Percentiles rank a stretch among this genome's conserved stretches.
phyloP scores from a whole-genome alignment of 2,797 vertebrate genomes.

The Chaetodon trifasciatus region DNA sequence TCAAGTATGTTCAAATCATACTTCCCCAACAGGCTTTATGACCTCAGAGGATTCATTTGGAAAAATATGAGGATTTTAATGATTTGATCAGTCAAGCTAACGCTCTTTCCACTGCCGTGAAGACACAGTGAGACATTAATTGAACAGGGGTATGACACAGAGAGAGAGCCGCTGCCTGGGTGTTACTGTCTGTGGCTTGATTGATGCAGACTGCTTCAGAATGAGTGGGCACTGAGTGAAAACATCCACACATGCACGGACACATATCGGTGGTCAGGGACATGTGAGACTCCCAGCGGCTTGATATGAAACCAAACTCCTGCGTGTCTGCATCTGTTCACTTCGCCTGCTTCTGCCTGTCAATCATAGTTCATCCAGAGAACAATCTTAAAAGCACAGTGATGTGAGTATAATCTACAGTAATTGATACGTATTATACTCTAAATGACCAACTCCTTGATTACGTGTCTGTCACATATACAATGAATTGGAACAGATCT shows the following conservation, averaged over 20 bases:
- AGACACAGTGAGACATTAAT: slow-evolving; percentile 11
- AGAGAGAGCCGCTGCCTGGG: background rate
- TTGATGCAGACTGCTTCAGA: background rate
- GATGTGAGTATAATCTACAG: background rate
- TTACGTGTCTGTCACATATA: background rate
- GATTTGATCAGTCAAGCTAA: slow-evolving; percentile 2
- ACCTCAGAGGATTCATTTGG: background rate
- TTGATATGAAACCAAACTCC: background rate
- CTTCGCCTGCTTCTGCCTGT: background rate
- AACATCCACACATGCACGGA: background rate
- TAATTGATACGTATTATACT: background rate
- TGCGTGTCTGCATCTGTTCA: background rate
- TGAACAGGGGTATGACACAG: slow-evolving; percentile 31
- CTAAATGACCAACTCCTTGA: background rate
- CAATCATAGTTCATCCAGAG: background rate
- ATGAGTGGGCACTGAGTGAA: slow-evolving; percentile 8
- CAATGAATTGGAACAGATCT: background rate
- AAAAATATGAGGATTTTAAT: background rate
- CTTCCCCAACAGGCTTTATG: background rate
- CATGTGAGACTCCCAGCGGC: background rate
- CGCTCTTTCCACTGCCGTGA: background rate
- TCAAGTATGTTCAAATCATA: background rate
- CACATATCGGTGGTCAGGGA: background rate
- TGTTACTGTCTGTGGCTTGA: slow-evolving; percentile 14
- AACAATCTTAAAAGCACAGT: background rate